Evolutionary conservation across 1,140 invertebrate genomes (phyloP), one percentile per base, ranked within the genome.

Genomic region (Neelides sp.): DNA sequence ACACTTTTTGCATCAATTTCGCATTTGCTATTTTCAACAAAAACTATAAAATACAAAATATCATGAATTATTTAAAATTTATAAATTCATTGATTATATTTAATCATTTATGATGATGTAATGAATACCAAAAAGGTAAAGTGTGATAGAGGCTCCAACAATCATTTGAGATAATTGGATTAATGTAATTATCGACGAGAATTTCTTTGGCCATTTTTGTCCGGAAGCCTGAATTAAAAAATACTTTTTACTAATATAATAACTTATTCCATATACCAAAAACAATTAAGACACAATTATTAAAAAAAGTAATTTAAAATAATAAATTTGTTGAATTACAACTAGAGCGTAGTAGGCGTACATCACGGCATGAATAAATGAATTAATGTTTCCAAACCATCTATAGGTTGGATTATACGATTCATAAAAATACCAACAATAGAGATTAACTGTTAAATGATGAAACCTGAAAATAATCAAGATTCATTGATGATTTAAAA

Each of bases 331-430:
- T n/a, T n/a, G n/a, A n/a, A n/a, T n/a, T 43, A 53, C 51, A 28
- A 39, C 42, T 0, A 53, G 37, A 19, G 36, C 36, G 27, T 32
- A 53, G 20, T 53, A 53, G 12, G 52, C 32, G 20, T 49, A 54
- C 52, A 49, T 54, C 1, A 49, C 12, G 1, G 34, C 27, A 23
- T 54, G 52, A 41, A 54, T 47, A n/a, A 39, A 46, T 27, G 43
- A 54, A 23, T 54, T 54, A 46, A 54, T 54, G 8, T 49, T 32
- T 17, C 39, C 47, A 26, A 37, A 54, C 20, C 35, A 54, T 15
- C n/a, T n/a, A 30, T 23, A 44, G 15, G 49, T 54, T 0, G 52
- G 22, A 36, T 39, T 10, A 45, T 5, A 8, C 10, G n/a, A 7
- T 4, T 12, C 4, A 43, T 12, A 17, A n/a, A n/a, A n/a, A n/a